Conservation (phyloP, 2,888 invertebrate species). For the Camponotus fellah region DNA sequence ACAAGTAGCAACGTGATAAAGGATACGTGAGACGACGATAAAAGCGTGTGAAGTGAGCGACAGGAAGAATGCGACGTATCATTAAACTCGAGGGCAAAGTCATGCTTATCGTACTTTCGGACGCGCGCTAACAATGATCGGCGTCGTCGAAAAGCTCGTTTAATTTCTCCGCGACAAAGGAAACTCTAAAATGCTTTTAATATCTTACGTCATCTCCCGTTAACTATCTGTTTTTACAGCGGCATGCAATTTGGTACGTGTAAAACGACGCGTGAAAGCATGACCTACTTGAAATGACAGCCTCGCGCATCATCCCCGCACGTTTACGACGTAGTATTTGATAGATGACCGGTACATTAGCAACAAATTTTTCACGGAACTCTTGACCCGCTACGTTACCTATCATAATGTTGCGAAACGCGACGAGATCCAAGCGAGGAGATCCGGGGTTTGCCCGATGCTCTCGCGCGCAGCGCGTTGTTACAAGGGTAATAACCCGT, state of each 20-base stretch:
- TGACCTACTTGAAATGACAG: conserved; percentile 38
- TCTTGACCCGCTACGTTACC: conserved; percentile 20
- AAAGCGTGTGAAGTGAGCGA: conserved; percentile 43
- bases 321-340: conserved; percentile 37
- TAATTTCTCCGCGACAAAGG: neutral
- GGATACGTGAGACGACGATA: conserved; percentile 40
- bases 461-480: neutral
- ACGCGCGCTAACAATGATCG: neutral
- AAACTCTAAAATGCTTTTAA: conserved; percentile 28
- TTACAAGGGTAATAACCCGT: conserved; percentile 29
- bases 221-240: conserved; percentile 12
- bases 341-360: conserved; percentile 48
- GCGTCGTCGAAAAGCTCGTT: neutral
- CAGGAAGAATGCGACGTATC: conserved; percentile 32
- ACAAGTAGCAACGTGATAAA: conserved; percentile 43
- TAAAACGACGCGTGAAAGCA: conserved; percentile 15
- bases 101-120: conserved; percentile 23
- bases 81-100: conserved; percentile 38
- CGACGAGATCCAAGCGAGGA: neutral
- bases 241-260: conserved; percentile 13
- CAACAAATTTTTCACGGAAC: conserved; percentile 41
- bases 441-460: neutral
- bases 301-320: conserved; percentile 31
- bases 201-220: conserved; percentile 23
- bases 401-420: conserved; percentile 33